phyloP scores from a whole-genome alignment of 2,113 vertebrate species.

The Acanthochromis polyacanthus region DNA sequence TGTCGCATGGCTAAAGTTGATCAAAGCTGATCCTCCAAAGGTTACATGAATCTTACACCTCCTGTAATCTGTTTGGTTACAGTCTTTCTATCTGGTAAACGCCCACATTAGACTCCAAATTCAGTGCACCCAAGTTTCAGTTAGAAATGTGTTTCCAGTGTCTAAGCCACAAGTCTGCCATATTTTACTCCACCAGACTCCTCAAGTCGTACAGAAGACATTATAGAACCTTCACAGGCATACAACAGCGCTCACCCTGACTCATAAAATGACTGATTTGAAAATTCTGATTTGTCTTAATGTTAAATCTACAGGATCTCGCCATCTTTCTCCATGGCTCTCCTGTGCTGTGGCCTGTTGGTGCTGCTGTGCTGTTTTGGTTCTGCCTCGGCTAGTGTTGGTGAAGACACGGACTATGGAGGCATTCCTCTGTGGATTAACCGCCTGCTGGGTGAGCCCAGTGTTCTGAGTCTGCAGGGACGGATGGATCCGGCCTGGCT shows the following conservation, averaged over 20 bases:
- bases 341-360: conserved; percentile 7
- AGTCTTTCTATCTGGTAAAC: not conserved
- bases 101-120: not conserved
- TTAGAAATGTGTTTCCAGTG: not conserved
- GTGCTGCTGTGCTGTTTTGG: conserved; percentile 55
- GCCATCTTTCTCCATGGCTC: conserved; percentile 54
- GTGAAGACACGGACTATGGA: conserved; percentile 78
- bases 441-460: conserved; percentile 83
- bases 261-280: too few species aligned
- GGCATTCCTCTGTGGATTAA: conserved; percentile 84
- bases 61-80: too few species aligned
- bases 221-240: not conserved
- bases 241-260: not conserved
- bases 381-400: conserved; percentile 26
- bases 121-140: not conserved
- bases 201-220: not conserved
- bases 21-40: conserved; percentile 3
- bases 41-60: not conserved
- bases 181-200: not conserved
- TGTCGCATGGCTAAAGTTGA: not conserved
- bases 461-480: conserved; percentile 81
- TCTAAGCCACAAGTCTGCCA: not conserved
- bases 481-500: conserved; percentile 76
- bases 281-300: not conserved
- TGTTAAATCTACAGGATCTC: conserved; percentile 27